phyloP scores from a whole-genome alignment of 1,140 invertebrate species.

The Geopemphigus sp. region DNA sequence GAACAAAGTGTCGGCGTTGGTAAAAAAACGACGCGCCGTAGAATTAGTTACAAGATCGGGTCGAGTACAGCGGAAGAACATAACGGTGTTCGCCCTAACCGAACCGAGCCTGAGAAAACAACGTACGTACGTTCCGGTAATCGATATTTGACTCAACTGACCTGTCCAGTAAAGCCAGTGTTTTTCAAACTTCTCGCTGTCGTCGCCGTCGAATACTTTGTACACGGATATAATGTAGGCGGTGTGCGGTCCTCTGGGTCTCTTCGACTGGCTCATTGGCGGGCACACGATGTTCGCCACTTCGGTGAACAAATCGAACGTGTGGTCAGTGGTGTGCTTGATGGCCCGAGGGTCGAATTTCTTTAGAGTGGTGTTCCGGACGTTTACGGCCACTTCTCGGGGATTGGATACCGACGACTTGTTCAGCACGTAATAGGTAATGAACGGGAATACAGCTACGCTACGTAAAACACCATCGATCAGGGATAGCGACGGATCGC shows the following conservation, averaged over 20 bases:
- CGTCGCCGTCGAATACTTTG: conserved; percentile 90
- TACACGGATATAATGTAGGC: conserved; percentile 91
- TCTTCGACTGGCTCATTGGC: conserved; percentile 72
- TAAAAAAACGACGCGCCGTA: no score
- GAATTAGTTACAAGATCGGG: no score
- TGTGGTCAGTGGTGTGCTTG: conserved; percentile 80
- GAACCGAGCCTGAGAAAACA: no score
- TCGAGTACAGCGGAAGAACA: no score
- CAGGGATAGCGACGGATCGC: no score
- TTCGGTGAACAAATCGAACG: conserved; percentile 80
- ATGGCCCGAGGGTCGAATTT: conserved; percentile 79
- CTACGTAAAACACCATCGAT: conserved; percentile 50
- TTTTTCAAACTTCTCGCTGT: conserved; percentile 83
- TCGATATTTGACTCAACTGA: conserved; percentile 52
- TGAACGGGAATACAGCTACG: conserved; percentile 84
- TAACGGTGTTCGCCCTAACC: no score
- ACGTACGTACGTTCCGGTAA: no score
- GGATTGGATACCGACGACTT: conserved; percentile 82
- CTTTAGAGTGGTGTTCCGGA: conserved; percentile 72
- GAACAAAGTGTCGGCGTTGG: no score
- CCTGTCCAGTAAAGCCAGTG: conserved; percentile 93
- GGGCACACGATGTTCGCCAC: conserved; percentile 86
- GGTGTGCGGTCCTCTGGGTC: conserved; percentile 72
- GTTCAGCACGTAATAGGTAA: conserved; percentile 79
- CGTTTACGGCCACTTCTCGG: conserved; percentile 76